Conservation (phyloP, 2,888 invertebrate genomes). For the Watsonalla binaria region DNA sequence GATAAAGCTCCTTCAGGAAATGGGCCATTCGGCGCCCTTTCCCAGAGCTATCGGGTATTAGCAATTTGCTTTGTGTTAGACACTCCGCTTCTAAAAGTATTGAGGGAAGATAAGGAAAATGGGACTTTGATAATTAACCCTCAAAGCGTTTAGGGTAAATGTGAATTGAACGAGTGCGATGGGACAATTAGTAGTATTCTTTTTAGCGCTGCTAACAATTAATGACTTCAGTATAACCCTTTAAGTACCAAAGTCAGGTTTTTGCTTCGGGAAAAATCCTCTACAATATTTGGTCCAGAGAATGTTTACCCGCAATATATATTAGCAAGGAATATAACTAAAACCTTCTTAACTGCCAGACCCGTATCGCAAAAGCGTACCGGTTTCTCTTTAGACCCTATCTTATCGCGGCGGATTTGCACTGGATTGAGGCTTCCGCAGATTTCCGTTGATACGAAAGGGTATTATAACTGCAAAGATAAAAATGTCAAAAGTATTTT, state of each 20-base stretch:
- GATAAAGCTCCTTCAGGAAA: constrained; percentile 64
- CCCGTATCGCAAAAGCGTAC: constrained; percentile 40
- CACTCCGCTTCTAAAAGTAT: constrained; percentile 51
- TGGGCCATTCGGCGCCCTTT: constrained; percentile 61
- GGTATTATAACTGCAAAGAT: constrained; percentile 7
- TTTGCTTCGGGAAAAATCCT: constrained; percentile 2
- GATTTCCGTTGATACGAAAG: constrained; percentile 24
- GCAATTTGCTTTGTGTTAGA: constrained; percentile 68
- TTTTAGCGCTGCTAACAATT: constrained; percentile 20
- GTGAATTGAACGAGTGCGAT: constrained; percentile 44
- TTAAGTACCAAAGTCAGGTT: constrained; percentile 10
- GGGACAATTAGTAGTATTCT: constrained; percentile 42
- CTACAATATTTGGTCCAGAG: too few relatives aligned
- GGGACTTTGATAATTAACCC: constrained; percentile 55
- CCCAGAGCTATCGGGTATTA: constrained; percentile 60
- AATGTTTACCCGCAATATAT: neutral
- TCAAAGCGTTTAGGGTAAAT: constrained; percentile 48
- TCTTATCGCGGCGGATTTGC: constrained; percentile 31
- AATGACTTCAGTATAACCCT: constrained; percentile 21
- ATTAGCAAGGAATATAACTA: constrained; percentile 4
- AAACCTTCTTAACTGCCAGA: constrained; percentile 38
- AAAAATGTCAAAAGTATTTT: constrained; percentile 3
- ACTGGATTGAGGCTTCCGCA: constrained; percentile 24
- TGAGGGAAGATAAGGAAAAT: constrained; percentile 47
- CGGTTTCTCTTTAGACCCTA: constrained; percentile 30